Percentiles rank a stretch among this genome's conserved stretches.
Conservation (phyloP, 2,113 vertebrate genomes). For the Mola mola region DNA sequence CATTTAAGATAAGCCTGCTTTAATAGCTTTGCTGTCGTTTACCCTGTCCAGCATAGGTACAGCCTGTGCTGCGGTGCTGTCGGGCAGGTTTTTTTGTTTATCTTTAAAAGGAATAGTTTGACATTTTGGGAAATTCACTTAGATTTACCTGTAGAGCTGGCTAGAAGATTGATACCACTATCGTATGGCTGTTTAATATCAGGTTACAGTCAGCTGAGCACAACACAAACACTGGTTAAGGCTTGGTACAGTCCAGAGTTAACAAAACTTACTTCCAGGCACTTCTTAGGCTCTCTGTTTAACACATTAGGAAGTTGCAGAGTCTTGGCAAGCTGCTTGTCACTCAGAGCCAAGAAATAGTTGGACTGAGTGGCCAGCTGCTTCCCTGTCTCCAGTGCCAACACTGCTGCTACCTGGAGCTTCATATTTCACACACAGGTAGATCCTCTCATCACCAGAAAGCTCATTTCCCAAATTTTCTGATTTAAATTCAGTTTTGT, state of each 20-base stretch:
- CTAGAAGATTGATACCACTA: background rate
- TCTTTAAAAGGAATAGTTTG: background rate
- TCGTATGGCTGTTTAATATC: background rate
- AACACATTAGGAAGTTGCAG: too few species aligned
- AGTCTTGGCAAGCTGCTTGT: too few species aligned
- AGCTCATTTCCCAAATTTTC: background rate
- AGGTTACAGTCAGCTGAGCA: background rate
- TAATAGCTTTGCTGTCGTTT: constrained; percentile 15
- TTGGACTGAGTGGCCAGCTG: too few species aligned
- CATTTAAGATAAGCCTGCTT: constrained; percentile 24
- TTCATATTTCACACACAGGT: background rate
- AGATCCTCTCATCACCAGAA: background rate
- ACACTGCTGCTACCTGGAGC: background rate
- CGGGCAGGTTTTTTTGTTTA: constrained; percentile 7
- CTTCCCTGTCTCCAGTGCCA: too few species aligned
- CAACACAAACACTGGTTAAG: background rate
- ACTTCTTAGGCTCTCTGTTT: too few species aligned
- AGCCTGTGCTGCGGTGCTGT: constrained; percentile 13
- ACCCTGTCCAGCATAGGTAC: constrained; percentile 1
- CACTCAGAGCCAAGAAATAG: background rate
- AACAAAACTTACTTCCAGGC: too few species aligned
- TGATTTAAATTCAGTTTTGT: background rate
- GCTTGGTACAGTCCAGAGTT: too few species aligned
- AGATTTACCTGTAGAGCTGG: too few species aligned
- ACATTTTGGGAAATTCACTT: too few species aligned